Evolutionary conservation across 2,797 vertebrate genomes (phyloP).

Genomic region (Botia almorhae): DNA sequence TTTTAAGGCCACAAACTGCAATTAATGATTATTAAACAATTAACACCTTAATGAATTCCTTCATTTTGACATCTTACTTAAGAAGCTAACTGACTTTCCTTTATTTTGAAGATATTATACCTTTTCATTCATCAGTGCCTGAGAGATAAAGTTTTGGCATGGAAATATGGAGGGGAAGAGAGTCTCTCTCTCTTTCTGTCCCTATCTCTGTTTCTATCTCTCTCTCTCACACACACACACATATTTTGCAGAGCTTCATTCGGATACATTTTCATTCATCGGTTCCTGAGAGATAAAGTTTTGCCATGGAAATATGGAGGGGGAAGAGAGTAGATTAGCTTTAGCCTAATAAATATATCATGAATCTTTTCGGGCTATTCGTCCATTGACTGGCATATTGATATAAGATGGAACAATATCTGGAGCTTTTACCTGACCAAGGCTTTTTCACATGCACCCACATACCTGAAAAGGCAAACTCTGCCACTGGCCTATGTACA

Average conservation of each 20-base stretch:
- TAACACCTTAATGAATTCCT: background rate
- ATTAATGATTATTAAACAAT: slow-evolving; percentile 4
- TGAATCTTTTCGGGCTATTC: background rate
- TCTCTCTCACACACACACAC: too few species aligned
- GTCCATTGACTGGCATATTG: background rate
- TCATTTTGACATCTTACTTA: background rate
- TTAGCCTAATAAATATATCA: background rate
- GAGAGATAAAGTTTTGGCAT: too few species aligned
- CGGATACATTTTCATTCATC: too few species aligned
- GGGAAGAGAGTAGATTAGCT: background rate
- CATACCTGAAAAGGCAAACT: background rate
- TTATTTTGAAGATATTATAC: background rate
- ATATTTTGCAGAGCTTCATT: too few species aligned
- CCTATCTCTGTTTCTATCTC: too few species aligned
- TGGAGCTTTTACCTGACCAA: background rate
- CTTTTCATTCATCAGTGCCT: too few species aligned
- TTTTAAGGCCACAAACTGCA: slow-evolving; percentile 4
- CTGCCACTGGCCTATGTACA: background rate
- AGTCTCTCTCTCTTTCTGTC: too few species aligned
- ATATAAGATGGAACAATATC: background rate
- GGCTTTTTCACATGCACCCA: background rate
- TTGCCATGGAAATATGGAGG: too few species aligned
- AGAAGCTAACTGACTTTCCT: slow-evolving; percentile 1
- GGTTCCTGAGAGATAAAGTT: too few species aligned
- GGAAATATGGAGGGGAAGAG: too few species aligned